Evolutionary conservation across 2,888 invertebrate genomes (phyloP).

Genomic region (Aquatica leii): DNA sequence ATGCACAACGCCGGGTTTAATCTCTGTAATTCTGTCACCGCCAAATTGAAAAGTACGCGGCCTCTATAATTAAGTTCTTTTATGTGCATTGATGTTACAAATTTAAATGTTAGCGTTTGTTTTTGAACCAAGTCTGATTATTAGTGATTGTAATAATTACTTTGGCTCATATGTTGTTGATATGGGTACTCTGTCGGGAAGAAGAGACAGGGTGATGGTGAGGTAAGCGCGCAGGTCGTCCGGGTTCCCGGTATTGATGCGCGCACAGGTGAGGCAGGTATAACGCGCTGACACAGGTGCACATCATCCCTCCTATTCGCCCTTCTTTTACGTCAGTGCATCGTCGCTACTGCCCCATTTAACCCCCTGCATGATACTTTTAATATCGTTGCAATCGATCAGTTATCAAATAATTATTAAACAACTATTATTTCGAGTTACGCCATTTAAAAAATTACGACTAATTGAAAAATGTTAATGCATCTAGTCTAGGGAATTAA

Average conservation of each 20-base stretch:
- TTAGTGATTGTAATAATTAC: constrained; percentile 21
- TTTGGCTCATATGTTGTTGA: constrained; percentile 23
- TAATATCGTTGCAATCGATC: constrained; percentile 23
- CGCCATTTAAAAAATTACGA: neutral
- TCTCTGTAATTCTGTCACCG: too few species aligned
- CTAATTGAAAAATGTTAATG: constrained; percentile 4
- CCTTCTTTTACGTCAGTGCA: constrained; percentile 38
- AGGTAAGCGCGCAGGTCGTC: constrained; percentile 43
- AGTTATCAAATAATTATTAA: constrained; percentile 12
- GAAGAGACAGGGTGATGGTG: constrained; percentile 29
- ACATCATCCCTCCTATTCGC: constrained; percentile 36
- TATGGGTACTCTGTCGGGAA: constrained; percentile 15
- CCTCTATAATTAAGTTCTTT: too few species aligned
- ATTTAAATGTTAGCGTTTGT: too few species aligned
- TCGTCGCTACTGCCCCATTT: constrained; percentile 26
- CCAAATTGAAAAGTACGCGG: too few species aligned
- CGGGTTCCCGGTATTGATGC: constrained; percentile 44
- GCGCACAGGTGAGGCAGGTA: constrained; percentile 46
- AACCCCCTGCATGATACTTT: constrained; percentile 10
- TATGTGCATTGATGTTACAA: too few species aligned
- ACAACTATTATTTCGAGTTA: too few species aligned
- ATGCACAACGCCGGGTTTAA: too few species aligned
- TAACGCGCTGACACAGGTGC: constrained; percentile 44
- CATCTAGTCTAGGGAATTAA: neutral
- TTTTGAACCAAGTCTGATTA: too few species aligned